Conservation (phyloP, 2,888 invertebrate genomes). For the Smittia aterrima region DNA sequence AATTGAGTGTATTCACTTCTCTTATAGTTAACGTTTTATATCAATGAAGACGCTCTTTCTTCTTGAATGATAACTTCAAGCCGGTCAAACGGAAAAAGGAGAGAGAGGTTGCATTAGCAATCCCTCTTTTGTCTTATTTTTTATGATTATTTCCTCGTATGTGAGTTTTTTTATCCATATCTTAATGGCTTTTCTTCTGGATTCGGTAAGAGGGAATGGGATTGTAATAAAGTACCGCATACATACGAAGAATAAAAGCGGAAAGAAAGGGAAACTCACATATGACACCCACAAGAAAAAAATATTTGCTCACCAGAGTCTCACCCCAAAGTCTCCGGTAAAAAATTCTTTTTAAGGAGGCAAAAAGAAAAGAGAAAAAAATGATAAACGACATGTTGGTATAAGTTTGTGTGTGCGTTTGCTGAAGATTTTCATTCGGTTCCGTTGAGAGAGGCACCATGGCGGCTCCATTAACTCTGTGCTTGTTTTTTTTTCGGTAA, state of each 20-base stretch:
- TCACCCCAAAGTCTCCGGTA: slow-evolving; percentile 6
- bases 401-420: background rate
- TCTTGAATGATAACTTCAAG: background rate
- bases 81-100: background rate
- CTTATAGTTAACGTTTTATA: too few species aligned
- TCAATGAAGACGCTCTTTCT: too few species aligned
- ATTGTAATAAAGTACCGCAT: background rate
- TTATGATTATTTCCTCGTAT: background rate
- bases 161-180: slow-evolving; percentile 24
- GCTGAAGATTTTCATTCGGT: background rate
- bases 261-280: background rate
- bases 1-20: too few species aligned
- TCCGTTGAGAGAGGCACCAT: background rate
- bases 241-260: background rate
- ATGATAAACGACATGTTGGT: slow-evolving; percentile 30
- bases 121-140: slow-evolving; percentile 28
- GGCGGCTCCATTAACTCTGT: slow-evolving; percentile 1
- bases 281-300: background rate
- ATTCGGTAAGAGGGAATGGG: background rate
- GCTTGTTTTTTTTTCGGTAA: background rate
- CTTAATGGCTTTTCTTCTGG: slow-evolving; percentile 10
- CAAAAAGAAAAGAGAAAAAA: slow-evolving; percentile 11
- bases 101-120: background rate
- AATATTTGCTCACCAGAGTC: background rate
- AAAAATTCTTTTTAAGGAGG: slow-evolving; percentile 5